Evolutionary conservation across 2,888 invertebrate species (phyloP).

Genomic region (Digitonthophagus gazella): DNA sequence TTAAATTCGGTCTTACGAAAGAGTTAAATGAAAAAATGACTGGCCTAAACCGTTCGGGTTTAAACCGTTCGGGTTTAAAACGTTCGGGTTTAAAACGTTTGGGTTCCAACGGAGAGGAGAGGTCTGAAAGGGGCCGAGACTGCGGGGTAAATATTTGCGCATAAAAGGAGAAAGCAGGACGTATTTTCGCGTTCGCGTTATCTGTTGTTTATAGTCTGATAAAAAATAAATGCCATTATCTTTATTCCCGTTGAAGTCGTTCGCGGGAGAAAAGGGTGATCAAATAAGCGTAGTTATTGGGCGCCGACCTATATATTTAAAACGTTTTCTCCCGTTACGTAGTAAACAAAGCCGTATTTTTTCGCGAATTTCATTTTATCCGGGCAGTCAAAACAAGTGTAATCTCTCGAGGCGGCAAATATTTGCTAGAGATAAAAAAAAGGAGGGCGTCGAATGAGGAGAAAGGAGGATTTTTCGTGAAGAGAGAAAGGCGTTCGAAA

Average conservation of each 20-base stretch:
- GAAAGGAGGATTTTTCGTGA: slow-evolving; percentile 13
- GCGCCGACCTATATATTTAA: background rate
- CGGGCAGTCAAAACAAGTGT: slow-evolving; percentile 11
- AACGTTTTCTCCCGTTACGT: background rate
- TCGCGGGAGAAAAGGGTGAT: background rate
- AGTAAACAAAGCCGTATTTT: background rate
- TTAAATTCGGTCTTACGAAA: background rate
- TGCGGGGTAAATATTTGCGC: background rate
- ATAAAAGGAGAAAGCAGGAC: background rate
- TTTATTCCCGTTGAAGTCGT: background rate
- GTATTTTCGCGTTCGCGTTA: background rate
- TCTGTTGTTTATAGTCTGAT: background rate
- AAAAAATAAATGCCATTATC: background rate
- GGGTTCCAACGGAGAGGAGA: no score
- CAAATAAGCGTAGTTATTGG: background rate
- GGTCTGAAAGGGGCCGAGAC: background rate
- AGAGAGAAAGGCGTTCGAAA: slow-evolving; percentile 3
- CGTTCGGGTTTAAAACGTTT: no score
- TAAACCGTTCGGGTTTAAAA: no score
- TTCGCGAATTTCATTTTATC: background rate
- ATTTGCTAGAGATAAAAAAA: slow-evolving; percentile 6
- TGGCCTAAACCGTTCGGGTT: background rate
- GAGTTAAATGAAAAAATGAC: background rate
- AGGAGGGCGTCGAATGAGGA: background rate
- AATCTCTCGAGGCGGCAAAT: slow-evolving; percentile 6